A percentile compares a stretch with the other conserved stretches of the same genome.
These are phyloP conservation scores for Acrossocheilus wenchowensis DNA, from an alignment of 2,797 vertebrate species.

Conservation along the genomic window DNA sequence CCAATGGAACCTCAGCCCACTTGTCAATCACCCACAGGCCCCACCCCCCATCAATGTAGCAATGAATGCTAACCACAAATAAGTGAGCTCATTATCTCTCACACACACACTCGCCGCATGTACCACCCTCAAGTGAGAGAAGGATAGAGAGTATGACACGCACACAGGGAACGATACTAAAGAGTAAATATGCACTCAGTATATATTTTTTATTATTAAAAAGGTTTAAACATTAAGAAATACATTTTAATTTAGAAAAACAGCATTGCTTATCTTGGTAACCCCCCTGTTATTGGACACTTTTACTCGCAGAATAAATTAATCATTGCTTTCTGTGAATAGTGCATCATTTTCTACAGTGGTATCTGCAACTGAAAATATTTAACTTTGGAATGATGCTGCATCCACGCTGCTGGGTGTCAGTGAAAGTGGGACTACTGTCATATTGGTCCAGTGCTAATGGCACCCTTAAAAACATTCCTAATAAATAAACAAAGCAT, in stretches of 20 bases:
- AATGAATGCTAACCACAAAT: constrained; percentile 52
- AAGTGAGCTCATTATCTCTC: constrained; percentile 63
- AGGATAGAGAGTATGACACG: not conserved
- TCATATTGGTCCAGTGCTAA: not conserved
- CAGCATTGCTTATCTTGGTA: not conserved
- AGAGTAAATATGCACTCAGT: not conserved
- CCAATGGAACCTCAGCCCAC: constrained; percentile 43
- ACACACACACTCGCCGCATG: constrained; percentile 29
- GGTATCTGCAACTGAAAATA: not conserved
- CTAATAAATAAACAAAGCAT: not conserved
- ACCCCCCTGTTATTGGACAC: not conserved
- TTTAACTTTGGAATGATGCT: not conserved
- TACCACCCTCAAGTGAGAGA: constrained; percentile 11
- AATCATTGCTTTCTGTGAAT: not conserved
- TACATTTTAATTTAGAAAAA: not conserved
- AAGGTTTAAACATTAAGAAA: not conserved
- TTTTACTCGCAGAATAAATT: not conserved
- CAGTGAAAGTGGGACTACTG: no score
- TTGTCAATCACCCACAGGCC: constrained; percentile 56
- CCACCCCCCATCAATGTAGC: constrained; percentile 42
- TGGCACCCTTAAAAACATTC: not conserved
- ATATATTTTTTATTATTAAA: not conserved
- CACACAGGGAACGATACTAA: not conserved
- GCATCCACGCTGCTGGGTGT: not conserved
- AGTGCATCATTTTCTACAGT: not conserved